Evolutionary conservation across 1,140 invertebrate species (phyloP), one percentile per base, ranked within the genome.

Genomic region (Halyomorpha halys): DNA sequence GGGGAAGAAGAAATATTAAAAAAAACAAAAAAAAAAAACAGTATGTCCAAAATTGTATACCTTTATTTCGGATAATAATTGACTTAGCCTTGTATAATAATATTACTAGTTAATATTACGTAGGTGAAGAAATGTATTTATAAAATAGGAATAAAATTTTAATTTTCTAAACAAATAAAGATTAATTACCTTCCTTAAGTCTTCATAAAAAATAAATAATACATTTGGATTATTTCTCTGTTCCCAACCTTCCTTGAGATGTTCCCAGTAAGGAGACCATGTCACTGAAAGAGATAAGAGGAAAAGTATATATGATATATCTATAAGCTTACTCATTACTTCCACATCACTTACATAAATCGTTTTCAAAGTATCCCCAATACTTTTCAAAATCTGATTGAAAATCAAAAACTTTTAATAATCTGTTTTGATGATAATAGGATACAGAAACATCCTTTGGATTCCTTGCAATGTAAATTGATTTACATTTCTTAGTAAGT

Each of bases 361-460:
- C 83, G 39, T 81, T 79, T 63, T 85, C 74, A 71, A 91, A 93
- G 71, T 84, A 85, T 44, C 86, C 75, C 81, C 85, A 90, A 73
- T 86, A 93, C 47, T 80, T 82, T 66, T 81, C 75, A 70, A 92
- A 90, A 69, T 86, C 81, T 2, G 86, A 86, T 11, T 74, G 69
- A 70, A 84, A 92, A 25, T 84, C 84, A 69, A 87, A 85, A 0
- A 86, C 86, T 63, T 80, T 81, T 59, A 86, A 82, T 1, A 84
- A 74, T 69, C 82, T 79, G 73, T 89, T 86, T 34, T 91, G 81
- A 74, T 91, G 83, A 72, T 85, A 94, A 73, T 86, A 91, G 0
- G 90, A 93, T 0, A 92, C 87, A 3, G 82, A 86, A 0, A 90
- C 85, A 73, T 93, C 90, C 73, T 90, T 90, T 0, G 90, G 90